Percentiles rank a stretch among this genome's conserved stretches.
Conservation (phyloP, 35 echinoderm and acorn worm species). For the Strongylocentrotus purpuratus region DNA sequence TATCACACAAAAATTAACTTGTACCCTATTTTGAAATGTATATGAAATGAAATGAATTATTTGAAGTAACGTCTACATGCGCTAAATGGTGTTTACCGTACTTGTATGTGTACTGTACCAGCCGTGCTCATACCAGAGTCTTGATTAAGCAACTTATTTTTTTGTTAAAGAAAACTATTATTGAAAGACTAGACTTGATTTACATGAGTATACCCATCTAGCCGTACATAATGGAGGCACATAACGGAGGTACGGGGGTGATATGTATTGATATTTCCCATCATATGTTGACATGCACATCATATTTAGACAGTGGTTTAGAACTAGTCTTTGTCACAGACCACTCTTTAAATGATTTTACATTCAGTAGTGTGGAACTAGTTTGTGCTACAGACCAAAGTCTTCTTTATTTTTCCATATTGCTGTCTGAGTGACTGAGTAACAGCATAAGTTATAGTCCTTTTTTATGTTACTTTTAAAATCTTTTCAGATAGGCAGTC, state of each 20-base stretch:
- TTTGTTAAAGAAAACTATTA: background rate
- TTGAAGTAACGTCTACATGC: too few species aligned
- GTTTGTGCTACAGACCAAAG: background rate
- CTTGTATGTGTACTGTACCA: too few species aligned
- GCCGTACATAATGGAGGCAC: background rate
- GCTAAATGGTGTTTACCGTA: too few species aligned
- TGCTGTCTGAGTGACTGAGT: background rate
- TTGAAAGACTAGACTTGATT: background rate
- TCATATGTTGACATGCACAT: conserved; percentile 4
- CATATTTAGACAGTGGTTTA: conserved; percentile 13
- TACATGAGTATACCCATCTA: background rate
- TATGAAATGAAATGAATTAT: too few species aligned
- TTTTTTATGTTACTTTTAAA: background rate
- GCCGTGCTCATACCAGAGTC: background rate
- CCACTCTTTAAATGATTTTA: background rate
- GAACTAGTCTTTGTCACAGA: background rate
- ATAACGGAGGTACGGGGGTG: background rate
- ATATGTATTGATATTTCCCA: conserved; percentile 41
- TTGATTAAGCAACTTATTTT: background rate
- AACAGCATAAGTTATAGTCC: background rate
- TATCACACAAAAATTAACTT: too few species aligned
- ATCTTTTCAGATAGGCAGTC: background rate
- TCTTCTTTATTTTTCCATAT: too few species aligned
- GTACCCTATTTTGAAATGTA: too few species aligned
- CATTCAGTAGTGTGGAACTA: background rate